Evolutionary conservation across 2,113 vertebrate genomes (phyloP).

Genomic region (Otus sunia): DNA sequence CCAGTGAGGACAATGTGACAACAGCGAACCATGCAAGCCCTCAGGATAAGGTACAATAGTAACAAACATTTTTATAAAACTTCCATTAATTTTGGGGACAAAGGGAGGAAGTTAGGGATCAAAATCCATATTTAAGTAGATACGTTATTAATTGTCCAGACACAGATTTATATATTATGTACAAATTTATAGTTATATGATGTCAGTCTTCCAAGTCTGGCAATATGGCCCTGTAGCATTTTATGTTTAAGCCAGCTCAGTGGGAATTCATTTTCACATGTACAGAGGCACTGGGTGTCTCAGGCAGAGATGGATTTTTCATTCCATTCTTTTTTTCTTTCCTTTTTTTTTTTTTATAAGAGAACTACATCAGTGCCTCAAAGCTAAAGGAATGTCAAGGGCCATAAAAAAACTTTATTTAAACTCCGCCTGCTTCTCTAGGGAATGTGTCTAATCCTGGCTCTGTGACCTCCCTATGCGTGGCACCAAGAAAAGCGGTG

Average conservation of each 20-base stretch:
- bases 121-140: neutral
- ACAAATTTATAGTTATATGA: neutral
- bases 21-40: neutral
- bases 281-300: neutral
- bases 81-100: neutral
- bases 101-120: neutral
- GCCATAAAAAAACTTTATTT: neutral
- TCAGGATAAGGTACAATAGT: neutral
- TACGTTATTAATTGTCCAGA: rapidly evolving
- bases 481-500: neutral
- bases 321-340: neutral
- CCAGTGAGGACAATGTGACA: neutral
- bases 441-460: neutral
- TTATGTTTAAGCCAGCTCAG: neutral
- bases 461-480: neutral
- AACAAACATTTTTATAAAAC: neutral
- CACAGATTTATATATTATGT: neutral
- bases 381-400: neutral
- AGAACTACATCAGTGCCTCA: neutral
- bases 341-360: neutral
- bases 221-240: neutral
- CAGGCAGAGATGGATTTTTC: neutral
- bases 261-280: neutral
- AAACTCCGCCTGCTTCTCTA: neutral
- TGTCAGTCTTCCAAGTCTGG: neutral